Base-by-base conservation (phyloP, 64 coral and sea anemone species). In the Montipora foliosa region DNA sequence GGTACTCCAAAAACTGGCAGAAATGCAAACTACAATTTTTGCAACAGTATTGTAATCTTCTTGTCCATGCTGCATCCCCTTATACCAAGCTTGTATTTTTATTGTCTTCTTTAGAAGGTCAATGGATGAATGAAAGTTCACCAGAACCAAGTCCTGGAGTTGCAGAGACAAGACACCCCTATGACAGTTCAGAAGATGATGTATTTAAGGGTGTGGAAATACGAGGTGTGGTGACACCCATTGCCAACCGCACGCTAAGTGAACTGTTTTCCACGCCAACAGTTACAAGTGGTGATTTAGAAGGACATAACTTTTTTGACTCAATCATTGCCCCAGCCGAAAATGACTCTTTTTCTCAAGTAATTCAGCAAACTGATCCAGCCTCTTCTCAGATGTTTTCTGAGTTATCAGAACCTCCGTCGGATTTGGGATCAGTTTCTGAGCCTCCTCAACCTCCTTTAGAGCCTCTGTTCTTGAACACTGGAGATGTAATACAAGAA, bases 231-330 rank as follows among this genome's bases (percentile, higher is more conserved):
- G 14, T 84, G n/a, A 0, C 79, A 57, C 69, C 83, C 12, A 79
- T 70, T 85, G 80, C 76, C 47, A 68, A 52, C 49, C 89, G 88
- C 44, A 95, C 72, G 44, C 79, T 95, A 3, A 95, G 93, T 79
- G 93, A 95, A 4, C 72, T 95, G 80, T 95, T 95, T 77, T 95
- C 80, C 24, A 7, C 80, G 22, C 80, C 46, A 1, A 44, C 75
- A 78, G 75, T 46, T 9, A 45, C 89, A 16, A 90, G 80, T 83
- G 83, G 61, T 82, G 89, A 70, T 67, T 20, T 15, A 21, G 93
- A 86, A 87, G 93, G 93, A 57, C 88, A 95, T 10, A 95, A 47
- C 67, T 95, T 95, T 71, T 95, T 95, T 85, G 93, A 95, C 51
- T 84, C 93, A 29, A 90, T 95, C 1, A 29, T 88, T 67, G 78